Evolutionary conservation across 1,140 invertebrate species (phyloP), one percentile per base, ranked within the genome.

Genomic region (Phymorhynchus buccinoides): DNA sequence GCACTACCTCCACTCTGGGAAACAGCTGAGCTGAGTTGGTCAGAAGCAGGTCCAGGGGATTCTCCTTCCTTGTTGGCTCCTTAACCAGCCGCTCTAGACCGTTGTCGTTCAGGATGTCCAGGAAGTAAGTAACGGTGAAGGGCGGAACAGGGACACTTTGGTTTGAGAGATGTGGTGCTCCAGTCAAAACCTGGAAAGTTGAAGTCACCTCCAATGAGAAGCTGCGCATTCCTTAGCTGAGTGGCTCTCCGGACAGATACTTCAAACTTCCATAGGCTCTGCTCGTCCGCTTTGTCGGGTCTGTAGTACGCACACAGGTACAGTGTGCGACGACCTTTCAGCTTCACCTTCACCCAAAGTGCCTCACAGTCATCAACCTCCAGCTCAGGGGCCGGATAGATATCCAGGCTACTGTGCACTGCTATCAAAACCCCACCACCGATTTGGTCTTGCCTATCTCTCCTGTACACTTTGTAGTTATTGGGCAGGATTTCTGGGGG

Each of bases 261-360:
- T 7, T 75, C 32, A 75, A 41, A 16, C 41, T 75, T 41, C 6
- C 32, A 41, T 3, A 75, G 71, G 71, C 71, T 75, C 1, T 6
- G 71, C 27, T 75, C 37, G n/a, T 75, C 71, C 22, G 71, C 71
- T 1, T 37, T 39, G 27, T 75, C 71, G 27, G 71, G 71, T 22
- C 71, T 75, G 71, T 75, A 75, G 71, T 75, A 75, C 18, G 37
- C 35, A 22, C 71, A 39, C 4, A 75, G 9, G 35, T 75, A 75
- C 14, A 75, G 71, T 18, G 71, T 75, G 71, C 71, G 71, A 22
- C 37, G 32, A 7, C 37, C 71, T 18, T 35, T 73, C 32, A 73
- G 18, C 32, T 35, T 35, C 22, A 73, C 9, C 4, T 30, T 22
- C 32, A 73, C 68, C 68, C 68, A 73, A 6, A 35, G 3, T 6